Percentiles rank a stretch among this genome's conserved stretches.
Evolutionary conservation across 2,113 vertebrate genomes (phyloP).

Genomic region (Apodemus sylvaticus): DNA sequence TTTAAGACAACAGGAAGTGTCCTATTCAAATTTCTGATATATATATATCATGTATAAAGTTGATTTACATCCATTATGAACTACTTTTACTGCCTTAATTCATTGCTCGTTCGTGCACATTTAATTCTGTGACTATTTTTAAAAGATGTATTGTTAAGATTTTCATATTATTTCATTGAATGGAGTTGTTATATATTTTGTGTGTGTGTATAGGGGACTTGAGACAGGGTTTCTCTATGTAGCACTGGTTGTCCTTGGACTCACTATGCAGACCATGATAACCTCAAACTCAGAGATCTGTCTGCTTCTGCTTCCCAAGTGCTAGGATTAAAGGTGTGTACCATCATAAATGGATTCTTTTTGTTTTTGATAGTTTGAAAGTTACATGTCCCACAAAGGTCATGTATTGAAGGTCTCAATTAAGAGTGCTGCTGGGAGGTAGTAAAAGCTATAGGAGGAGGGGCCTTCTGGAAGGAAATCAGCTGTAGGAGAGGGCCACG

Average conservation of each 20-base stretch:
- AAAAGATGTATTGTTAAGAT: constrained; percentile 13
- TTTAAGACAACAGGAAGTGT: constrained; percentile 73
- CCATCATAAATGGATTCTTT: neutral
- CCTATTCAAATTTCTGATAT: constrained; percentile 39
- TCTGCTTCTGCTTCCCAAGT: neutral
- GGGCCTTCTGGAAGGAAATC: neutral
- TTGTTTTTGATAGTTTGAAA: neutral
- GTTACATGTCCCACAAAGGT: neutral
- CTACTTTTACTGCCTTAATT: neutral
- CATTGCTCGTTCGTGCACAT: neutral
- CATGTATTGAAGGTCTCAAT: no score
- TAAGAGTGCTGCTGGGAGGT: neutral
- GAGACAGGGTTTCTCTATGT: neutral
- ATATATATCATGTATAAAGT: neutral
- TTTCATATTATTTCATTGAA: constrained; percentile 19
- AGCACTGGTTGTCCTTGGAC: neutral
- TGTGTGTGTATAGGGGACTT: neutral
- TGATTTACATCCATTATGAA: neutral
- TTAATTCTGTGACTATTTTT: constrained; percentile 33
- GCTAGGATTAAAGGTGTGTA: neutral
- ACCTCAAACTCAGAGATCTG: neutral
- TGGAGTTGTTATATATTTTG: neutral
- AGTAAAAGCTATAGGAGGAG: neutral
- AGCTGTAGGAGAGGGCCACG: neutral
- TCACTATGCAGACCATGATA: neutral